Evolutionary conservation across 2,888 invertebrate genomes (phyloP).

Genomic region (Eutolmus rufibarbis): DNA sequence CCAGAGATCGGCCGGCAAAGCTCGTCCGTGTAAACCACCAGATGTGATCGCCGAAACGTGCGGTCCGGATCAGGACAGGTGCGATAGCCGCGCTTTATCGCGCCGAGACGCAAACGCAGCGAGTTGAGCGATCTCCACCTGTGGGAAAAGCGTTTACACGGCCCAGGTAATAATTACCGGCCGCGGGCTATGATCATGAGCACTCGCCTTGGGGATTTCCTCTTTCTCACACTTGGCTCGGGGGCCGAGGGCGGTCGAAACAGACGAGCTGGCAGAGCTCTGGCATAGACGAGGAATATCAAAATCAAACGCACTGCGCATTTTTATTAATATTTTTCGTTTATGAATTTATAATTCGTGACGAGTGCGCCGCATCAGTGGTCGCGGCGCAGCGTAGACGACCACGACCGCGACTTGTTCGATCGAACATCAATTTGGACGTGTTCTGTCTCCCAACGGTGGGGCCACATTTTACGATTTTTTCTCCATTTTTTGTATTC

Average conservation of each 20-base stretch:
- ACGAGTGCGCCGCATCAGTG: neutral
- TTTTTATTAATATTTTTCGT: conserved; percentile 40
- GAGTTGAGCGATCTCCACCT: neutral
- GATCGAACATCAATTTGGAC: conserved; percentile 30
- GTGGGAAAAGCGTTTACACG: conserved; percentile 26
- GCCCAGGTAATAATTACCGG: conserved; percentile 11
- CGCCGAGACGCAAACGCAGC: neutral
- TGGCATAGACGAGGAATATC: neutral
- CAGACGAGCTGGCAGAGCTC: neutral
- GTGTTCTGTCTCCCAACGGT: conserved; percentile 16
- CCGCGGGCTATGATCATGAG: neutral
- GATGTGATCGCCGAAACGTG: conserved; percentile 9
- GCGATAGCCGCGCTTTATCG: neutral
- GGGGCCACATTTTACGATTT: conserved; percentile 7
- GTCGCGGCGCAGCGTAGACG: neutral
- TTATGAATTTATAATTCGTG: conserved; percentile 42
- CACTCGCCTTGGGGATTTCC: conserved; percentile 35
- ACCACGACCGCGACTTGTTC: conserved; percentile 23
- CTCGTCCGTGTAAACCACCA: neutral
- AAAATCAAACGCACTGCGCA: conserved; percentile 37
- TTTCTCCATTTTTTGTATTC: neutral
- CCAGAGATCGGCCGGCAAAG: neutral
- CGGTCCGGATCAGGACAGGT: neutral
- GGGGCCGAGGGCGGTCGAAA: neutral
- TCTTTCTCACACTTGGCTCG: conserved; percentile 15